A percentile compares a stretch with the other conserved stretches of the same genome.
These are phyloP conservation scores for Diprion similis DNA, from an alignment of 1,140 invertebrate species.

Conservation along the genomic window DNA sequence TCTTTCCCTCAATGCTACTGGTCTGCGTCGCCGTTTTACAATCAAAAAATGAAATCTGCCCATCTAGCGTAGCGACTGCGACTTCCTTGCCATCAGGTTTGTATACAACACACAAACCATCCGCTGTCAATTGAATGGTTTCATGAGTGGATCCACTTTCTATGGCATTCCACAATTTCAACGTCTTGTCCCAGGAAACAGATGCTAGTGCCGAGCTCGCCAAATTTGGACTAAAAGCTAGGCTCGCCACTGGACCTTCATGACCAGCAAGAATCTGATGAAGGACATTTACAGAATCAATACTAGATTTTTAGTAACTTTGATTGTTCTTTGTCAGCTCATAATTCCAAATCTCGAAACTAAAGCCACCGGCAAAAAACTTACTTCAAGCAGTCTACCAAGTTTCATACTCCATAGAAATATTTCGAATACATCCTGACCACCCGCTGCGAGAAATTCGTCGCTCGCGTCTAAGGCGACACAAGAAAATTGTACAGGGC, in stretches of 20 bases:
- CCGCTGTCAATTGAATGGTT: conserved; percentile 78
- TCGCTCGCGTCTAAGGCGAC: conserved; percentile 87
- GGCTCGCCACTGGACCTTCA: conserved; percentile 85
- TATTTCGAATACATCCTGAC: conserved; percentile 93
- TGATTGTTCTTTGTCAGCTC: conserved; percentile 13
- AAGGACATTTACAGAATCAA: conserved; percentile 22
- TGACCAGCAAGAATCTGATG: conserved; percentile 85
- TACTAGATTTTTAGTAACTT: conserved; percentile 15
- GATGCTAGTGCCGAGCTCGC: conserved; percentile 81
- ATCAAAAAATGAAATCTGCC: conserved; percentile 88
- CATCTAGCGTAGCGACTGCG: conserved; percentile 90
- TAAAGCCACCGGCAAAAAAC: conserved; percentile 1
- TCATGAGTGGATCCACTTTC: conserved; percentile 85
- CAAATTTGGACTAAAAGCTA: conserved; percentile 81
- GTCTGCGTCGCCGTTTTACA: conserved; percentile 74
- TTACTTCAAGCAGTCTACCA: conserved; percentile 87
- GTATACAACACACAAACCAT: conserved; percentile 85
- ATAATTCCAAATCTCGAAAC: background rate
- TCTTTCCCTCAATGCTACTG: conserved; percentile 83
- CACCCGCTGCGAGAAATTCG: conserved; percentile 92
- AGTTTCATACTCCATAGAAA: conserved; percentile 95
- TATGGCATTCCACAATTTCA: conserved; percentile 91
- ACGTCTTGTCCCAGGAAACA: conserved; percentile 93
- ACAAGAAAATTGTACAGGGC: conserved; percentile 92
- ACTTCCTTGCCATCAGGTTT: conserved; percentile 90